Conservation (phyloP, 1,140 invertebrate species). For the Heliothis subflexa region DNA sequence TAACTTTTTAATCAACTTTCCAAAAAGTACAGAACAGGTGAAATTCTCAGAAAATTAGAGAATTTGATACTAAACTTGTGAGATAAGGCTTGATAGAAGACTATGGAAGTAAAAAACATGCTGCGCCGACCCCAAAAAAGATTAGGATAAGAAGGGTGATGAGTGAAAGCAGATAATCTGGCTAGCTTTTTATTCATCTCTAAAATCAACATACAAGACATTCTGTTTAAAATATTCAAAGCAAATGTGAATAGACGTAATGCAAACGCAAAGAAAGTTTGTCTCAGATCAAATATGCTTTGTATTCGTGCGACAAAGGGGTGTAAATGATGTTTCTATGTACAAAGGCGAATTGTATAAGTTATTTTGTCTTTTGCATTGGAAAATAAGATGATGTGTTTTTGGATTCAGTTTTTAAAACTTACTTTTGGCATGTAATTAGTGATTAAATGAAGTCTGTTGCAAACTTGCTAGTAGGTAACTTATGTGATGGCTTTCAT, state of each 20-base stretch:
- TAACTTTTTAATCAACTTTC: too few relatives aligned
- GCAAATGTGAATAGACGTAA: conserved; percentile 7
- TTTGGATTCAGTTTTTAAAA: conserved; percentile 32
- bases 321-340: conserved; percentile 48
- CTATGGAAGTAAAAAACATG: too few relatives aligned
- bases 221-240: conserved; percentile 23
- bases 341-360: conserved; percentile 44
- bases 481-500: too few relatives aligned
- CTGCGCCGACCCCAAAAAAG: too few relatives aligned
- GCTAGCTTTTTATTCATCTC: too few relatives aligned
- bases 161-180: too few relatives aligned
- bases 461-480: too few relatives aligned
- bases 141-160: too few relatives aligned
- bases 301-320: conserved; percentile 46
- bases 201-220: background rate
- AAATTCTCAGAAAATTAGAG: too few relatives aligned
- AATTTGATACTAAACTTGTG: too few relatives aligned
- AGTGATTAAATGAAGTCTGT: background rate
- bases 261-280: conserved; percentile 39
- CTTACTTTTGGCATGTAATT: background rate
- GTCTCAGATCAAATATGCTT: conserved; percentile 49
- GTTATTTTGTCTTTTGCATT: conserved; percentile 53
- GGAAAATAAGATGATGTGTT: conserved; percentile 17
- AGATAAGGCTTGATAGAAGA: too few relatives aligned
- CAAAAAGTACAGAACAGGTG: too few relatives aligned